phyloP scores from a whole-genome alignment of 2,888 invertebrate species.

The Plebejus melissa region DNA sequence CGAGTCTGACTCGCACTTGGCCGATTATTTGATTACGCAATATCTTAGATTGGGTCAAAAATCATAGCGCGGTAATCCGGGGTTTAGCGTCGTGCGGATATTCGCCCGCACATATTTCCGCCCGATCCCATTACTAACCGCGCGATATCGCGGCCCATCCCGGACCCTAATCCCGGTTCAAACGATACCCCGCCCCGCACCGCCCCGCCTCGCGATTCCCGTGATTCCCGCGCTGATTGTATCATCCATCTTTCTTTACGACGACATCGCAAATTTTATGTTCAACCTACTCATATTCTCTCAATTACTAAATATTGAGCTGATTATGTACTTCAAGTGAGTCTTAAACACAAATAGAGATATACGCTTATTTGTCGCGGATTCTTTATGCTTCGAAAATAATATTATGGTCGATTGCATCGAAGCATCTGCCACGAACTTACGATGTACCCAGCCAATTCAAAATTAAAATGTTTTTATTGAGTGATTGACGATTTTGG shows the following conservation, averaged over 20 bases:
- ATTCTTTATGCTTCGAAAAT: no score
- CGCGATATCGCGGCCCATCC: conserved; percentile 9
- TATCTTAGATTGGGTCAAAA: conserved; percentile 17
- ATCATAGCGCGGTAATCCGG: conserved; percentile 11
- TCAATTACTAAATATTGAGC: background rate
- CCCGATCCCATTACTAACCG: conserved; percentile 12
- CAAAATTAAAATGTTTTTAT: no score
- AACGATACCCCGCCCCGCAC: background rate
- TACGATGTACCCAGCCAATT: no score
- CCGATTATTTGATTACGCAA: background rate
- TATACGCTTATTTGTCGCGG: no score
- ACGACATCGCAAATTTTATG: conserved; percentile 4
- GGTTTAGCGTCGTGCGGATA: conserved; percentile 2
- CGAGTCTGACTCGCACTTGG: no score
- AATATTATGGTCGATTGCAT: no score
- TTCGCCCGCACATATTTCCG: conserved; percentile 17
- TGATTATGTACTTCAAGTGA: background rate
- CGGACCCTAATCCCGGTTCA: conserved; percentile 14
- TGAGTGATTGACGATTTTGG: no score
- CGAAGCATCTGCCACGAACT: no score
- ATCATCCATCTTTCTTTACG: conserved; percentile 11
- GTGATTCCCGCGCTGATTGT: conserved; percentile 10
- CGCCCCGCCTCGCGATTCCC: background rate
- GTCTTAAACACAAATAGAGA: background rate
- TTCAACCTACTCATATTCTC: background rate